Conservation (phyloP, 2,113 vertebrate species). For the Cathartes aura region DNA sequence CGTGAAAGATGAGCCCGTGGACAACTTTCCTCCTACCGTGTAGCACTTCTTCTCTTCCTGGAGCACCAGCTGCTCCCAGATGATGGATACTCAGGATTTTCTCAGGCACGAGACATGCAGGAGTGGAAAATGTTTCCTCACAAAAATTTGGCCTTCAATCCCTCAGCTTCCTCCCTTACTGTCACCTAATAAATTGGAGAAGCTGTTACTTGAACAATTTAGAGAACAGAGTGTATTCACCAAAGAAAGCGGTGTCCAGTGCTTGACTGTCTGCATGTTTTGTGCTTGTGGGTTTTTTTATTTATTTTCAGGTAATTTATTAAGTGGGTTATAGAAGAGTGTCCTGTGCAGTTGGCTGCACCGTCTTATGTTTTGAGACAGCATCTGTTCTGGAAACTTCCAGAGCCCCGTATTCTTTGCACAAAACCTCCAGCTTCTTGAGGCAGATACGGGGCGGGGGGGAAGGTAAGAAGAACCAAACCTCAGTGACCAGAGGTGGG, state of each 20-base stretch:
- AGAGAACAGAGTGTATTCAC: constrained; percentile 75
- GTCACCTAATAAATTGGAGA: constrained; percentile 47
- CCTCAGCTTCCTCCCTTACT: constrained; percentile 44
- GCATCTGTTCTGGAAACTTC: constrained; percentile 52
- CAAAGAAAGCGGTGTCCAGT: constrained; percentile 76
- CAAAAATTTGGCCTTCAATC: constrained; percentile 66
- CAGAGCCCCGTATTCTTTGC: constrained; percentile 24
- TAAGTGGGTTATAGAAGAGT: constrained; percentile 56
- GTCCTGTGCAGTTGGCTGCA: constrained; percentile 46
- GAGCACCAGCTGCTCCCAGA: constrained; percentile 70
- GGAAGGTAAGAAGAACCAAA: not conserved
- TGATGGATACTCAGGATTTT: constrained; percentile 77
- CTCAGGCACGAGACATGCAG: constrained; percentile 73
- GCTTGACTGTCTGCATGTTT: constrained; percentile 70
- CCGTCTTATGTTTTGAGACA: constrained; percentile 6
- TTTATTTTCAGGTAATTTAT: constrained; percentile 83
- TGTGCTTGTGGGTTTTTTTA: constrained; percentile 71
- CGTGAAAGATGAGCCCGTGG: not conserved
- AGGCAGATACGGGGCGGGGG: not conserved
- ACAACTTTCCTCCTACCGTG: constrained; percentile 15
- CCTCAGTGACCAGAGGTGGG: not conserved
- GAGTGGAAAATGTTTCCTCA: constrained; percentile 54
- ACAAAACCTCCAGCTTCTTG: constrained; percentile 19
- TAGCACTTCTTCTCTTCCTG: constrained; percentile 54
- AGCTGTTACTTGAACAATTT: constrained; percentile 73